Evolutionary conservation across 2,113 vertebrate genomes (phyloP), one percentile per base, ranked within the genome.

Genomic region (Deroptyus accipitrinus): DNA sequence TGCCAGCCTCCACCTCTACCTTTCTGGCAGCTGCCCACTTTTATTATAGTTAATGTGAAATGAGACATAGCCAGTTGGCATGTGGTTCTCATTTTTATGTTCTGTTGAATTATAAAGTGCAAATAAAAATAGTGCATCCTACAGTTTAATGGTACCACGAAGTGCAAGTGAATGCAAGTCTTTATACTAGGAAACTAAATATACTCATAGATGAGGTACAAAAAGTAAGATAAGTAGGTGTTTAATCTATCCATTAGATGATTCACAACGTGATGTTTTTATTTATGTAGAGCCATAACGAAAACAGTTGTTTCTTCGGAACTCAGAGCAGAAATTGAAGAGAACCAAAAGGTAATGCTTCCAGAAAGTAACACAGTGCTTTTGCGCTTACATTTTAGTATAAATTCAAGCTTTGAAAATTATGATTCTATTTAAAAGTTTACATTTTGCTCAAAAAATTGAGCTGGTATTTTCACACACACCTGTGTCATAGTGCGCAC

Each of bases 301-400:
- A 99, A 98, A 98, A 99, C 99, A 12, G 98, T 98, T 93, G 99
- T 99, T 96, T 98, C 97, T 95, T 97, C 98, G 0, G 99, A 99
- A 75, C 98, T 99, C 84, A 98, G 99, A 90, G 98, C 97, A 67
- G 99, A 99, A 98, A 98, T 99, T 28, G 98, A 98, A 90, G 99
- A 99, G 81, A 99, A 99, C 96, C 99, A 99, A 93, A 99, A 99
- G 98, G 99, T 99, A 98, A 91, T n/a, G 37, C 68, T 57, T 78
- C 54, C 6, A 88, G 33, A 70, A 90, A 94, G 81, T 77, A n/a
- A 39, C 4, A 6, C 0, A 28, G 24, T 72, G 22, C 18, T 63
- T 70, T 80, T 57, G 27, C 51, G 35, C 13, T 85, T 49, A 11
- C 1, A 7, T 74, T 82, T 76, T 74, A 57, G n/a, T 49, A 41